Evolutionary conservation across 2,888 invertebrate species (phyloP).

Genomic region (Hedya salicella): DNA sequence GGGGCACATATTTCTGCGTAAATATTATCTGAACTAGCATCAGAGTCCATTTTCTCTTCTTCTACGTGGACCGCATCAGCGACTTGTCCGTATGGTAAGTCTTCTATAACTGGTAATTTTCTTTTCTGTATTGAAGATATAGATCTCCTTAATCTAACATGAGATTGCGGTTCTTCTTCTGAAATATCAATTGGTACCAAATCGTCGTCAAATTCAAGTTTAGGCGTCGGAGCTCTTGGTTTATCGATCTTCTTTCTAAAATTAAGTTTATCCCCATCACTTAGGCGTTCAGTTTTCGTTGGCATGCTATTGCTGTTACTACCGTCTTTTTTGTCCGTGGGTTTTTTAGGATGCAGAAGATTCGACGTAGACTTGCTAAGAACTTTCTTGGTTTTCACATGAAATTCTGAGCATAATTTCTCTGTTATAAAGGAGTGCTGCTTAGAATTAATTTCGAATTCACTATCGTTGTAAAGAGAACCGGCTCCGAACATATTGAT

Average conservation of each 20-base stretch:
- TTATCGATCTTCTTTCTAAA: conserved; percentile 81
- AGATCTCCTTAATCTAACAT: conserved; percentile 81
- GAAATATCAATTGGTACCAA: conserved; percentile 71
- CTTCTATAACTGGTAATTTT: conserved; percentile 85
- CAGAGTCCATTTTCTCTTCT: conserved; percentile 76
- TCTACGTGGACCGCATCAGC: conserved; percentile 86
- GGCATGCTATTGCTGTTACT: conserved; percentile 82
- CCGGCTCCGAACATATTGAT: conserved; percentile 83
- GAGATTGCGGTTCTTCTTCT: conserved; percentile 72
- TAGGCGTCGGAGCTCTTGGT: conserved; percentile 79
- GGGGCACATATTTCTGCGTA: conserved; percentile 88
- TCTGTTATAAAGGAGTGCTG: conserved; percentile 88
- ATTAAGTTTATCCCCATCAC: conserved; percentile 73
- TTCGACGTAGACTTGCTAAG: conserved; percentile 87
- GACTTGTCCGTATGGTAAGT: conserved; percentile 89
- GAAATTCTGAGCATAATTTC: conserved; percentile 88
- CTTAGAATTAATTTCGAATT: conserved; percentile 81
- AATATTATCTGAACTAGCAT: conserved; percentile 86
- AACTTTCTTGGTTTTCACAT: conserved; percentile 88
- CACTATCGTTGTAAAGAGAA: conserved; percentile 84
- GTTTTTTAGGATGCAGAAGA: conserved; percentile 85
- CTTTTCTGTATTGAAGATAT: conserved; percentile 83
- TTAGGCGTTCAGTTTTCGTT: conserved; percentile 75
- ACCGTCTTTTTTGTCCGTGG: conserved; percentile 79
- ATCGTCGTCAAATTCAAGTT: conserved; percentile 76